Evolutionary conservation across 2,888 invertebrate genomes (phyloP).

Genomic region (Lottia scabra): DNA sequence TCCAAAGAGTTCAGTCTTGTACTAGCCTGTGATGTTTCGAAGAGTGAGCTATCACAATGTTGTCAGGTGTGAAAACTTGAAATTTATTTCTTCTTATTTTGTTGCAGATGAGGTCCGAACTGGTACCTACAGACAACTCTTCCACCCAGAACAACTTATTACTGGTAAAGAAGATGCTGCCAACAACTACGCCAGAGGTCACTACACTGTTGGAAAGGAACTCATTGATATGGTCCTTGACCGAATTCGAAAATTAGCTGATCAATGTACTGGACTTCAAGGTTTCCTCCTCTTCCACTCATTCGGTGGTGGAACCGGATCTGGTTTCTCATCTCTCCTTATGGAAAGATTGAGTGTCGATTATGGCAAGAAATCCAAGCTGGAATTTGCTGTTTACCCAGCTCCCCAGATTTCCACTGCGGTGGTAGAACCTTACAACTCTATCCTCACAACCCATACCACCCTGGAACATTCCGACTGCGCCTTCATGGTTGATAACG

Average conservation of each 20-base stretch:
- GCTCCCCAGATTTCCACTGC: constrained; percentile 92
- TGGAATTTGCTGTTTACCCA: constrained; percentile 84
- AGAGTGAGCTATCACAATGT: too few species aligned
- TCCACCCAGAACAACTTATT: constrained; percentile 97
- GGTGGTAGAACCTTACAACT: constrained; percentile 96
- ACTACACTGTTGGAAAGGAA: constrained; percentile 93
- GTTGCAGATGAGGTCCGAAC: constrained; percentile 69
- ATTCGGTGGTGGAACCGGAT: constrained; percentile 74
- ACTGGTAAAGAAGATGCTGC: constrained; percentile 98
- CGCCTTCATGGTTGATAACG: constrained; percentile 96
- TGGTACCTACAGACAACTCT: constrained; percentile 87
- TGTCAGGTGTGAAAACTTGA: too few species aligned
- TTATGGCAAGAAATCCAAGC: constrained; percentile 74
- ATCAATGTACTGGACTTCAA: constrained; percentile 65
- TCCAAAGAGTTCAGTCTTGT: too few species aligned
- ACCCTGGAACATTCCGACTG: constrained; percentile 94
- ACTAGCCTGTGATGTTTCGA: too few species aligned
- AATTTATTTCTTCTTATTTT: not conserved
- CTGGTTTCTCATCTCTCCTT: constrained; percentile 86
- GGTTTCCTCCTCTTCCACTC: constrained; percentile 61
- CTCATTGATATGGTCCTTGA: constrained; percentile 82
- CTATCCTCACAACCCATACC: constrained; percentile 94
- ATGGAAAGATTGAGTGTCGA: constrained; percentile 88
- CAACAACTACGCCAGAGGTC: constrained; percentile 97
- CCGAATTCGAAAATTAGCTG: constrained; percentile 75